Evolutionary conservation across 2,113 vertebrate genomes (phyloP), one percentile per base, ranked within the genome.

Genomic region (Seriola aureovittata): DNA sequence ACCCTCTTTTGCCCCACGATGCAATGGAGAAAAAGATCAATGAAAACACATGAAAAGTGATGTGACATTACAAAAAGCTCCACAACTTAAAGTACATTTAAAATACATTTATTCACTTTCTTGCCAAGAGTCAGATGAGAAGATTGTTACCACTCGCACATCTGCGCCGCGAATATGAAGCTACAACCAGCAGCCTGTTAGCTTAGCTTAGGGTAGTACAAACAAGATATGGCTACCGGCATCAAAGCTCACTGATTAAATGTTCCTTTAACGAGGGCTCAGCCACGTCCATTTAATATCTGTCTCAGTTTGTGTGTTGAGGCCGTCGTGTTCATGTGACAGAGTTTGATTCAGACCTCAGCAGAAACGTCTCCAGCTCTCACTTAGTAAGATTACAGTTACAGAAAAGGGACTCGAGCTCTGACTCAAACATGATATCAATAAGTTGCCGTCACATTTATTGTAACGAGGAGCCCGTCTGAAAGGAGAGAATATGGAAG

Each of bases 141-240:
- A 9, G 46, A 54, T 42, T 40, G 34, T 4, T 58, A 0, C 11
- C 17, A 19, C 17, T 19, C 16, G 17, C 48, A 17, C 48, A 50
- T 50, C 48, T 42, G 40, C 40, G 29, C 17, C 4, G n/a, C 34
- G 17, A 54, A 52, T 12, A 62, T 23, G 29, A 52, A 40, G 59
- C 58, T 14, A 36, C 46, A 40, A 11, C 2, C 8, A 17, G 17
- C 34, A 36, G 32, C 34, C 4, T 0, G 10, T 58, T 58, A 66
- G 23, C 65, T 63, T 42, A 70, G 64, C 64, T 44, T 60, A 54
- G 63, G 55, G 40, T 54, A 42, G 8, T 8, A 36, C 40, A 42
- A 14, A 48, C 42, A 44, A 44, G 4, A 46, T 46, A 46, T 4
- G 13, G 44, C 44, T 14, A 46, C 4, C 14, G 4, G 44, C 12